Conservation (phyloP, 2,888 invertebrate genomes). For the Lithophane socia region DNA sequence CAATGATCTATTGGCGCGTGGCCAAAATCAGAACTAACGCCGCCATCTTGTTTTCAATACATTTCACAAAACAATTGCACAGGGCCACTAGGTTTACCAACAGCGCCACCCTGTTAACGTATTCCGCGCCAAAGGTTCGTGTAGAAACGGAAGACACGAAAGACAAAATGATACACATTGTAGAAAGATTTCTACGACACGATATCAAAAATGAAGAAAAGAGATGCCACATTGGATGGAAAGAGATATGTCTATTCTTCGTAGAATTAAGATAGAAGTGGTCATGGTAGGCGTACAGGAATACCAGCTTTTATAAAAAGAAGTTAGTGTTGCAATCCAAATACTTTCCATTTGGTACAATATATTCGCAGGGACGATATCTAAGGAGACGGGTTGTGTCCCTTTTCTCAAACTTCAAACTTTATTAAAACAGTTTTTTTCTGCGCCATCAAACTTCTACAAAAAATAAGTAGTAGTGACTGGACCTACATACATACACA, state of each 20-base stretch:
- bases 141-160: neutral
- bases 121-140: neutral
- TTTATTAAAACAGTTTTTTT: neutral
- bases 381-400: fast-evolving
- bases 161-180: neutral
- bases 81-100: neutral
- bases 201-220: neutral
- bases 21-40: neutral
- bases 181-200: neutral
- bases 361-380: neutral
- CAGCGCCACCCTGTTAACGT: neutral
- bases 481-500: neutral
- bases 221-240: neutral
- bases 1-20: neutral
- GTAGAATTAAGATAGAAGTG: neutral
- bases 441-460: too few species aligned
- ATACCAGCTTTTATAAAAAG: neutral
- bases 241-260: neutral
- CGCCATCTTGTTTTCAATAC: neutral
- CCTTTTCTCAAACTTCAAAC: neutral
- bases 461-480: neutral
- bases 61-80: neutral
- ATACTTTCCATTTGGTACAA: neutral
- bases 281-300: neutral
- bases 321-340: neutral